Conservation (phyloP, 2,888 invertebrate species). For the Oscheius sp. region DNA sequence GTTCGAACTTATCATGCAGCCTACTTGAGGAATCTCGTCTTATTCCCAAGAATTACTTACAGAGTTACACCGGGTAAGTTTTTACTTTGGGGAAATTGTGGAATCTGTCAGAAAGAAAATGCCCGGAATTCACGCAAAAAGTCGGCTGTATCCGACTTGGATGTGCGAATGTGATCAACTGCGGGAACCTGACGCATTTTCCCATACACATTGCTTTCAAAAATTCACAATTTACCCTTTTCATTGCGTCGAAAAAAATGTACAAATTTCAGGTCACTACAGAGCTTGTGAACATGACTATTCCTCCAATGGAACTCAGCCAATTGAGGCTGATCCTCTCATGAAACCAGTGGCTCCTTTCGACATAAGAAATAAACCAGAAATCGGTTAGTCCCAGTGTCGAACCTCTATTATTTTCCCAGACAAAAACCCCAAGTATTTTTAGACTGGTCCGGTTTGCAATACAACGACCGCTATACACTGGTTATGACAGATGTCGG, state of each 20-base stretch:
- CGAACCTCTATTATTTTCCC: no score
- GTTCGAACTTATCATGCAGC: constrained; percentile 70
- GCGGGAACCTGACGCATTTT: no score
- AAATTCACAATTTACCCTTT: no score
- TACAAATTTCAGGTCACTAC: constrained; percentile 62
- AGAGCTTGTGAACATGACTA: constrained; percentile 71
- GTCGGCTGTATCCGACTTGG: no score
- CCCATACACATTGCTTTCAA: no score
- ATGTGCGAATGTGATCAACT: no score
- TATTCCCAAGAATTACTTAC: constrained; percentile 68
- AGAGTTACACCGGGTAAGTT: constrained; percentile 42
- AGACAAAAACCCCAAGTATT: no score
- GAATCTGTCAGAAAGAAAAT: no score
- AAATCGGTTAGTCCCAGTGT: constrained; percentile 49
- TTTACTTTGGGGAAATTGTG: no score
- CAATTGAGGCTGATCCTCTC: constrained; percentile 64
- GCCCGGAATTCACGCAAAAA: no score
- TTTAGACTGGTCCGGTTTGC: constrained; percentile 52
- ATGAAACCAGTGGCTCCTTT: constrained; percentile 67
- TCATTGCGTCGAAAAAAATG: not conserved
- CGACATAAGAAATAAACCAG: constrained; percentile 59
- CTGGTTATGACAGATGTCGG: constrained; percentile 69
- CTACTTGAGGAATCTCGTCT: constrained; percentile 64
- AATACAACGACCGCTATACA: constrained; percentile 51
- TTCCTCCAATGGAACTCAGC: constrained; percentile 39